Conservation (phyloP, 1,140 invertebrate species). For the Cotesia vestalis region DNA sequence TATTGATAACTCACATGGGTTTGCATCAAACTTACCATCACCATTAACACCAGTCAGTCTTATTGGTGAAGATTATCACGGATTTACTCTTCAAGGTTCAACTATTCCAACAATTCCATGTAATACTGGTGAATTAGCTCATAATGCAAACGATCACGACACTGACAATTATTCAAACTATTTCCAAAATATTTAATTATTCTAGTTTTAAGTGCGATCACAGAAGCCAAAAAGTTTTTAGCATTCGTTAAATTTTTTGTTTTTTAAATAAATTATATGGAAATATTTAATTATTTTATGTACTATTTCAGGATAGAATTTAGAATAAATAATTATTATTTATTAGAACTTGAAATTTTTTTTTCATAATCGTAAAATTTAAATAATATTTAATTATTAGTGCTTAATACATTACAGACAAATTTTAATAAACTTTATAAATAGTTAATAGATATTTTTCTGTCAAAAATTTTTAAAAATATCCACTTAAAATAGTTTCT, state of each 20-base stretch:
- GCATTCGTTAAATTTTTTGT: neutral
- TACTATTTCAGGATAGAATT: constrained; percentile 4
- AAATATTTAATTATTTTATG: neutral
- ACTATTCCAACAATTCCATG: constrained; percentile 79
- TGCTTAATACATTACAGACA: no score
- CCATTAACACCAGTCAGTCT: constrained; percentile 64
- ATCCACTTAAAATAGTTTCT: no score
- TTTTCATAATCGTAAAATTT: neutral
- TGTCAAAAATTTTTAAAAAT: no score
- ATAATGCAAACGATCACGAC: constrained; percentile 50
- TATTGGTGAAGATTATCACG: constrained; percentile 68
- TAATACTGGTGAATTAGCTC: constrained; percentile 71
- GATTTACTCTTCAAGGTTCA: constrained; percentile 74
- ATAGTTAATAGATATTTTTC: no score
- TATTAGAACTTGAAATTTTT: neutral
- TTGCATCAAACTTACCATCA: constrained; percentile 70
- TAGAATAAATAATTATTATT: neutral
- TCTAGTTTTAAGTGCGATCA: neutral
- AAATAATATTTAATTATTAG: neutral
- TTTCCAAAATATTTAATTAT: constrained; percentile 50
- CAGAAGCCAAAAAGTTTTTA: constrained; percentile 11
- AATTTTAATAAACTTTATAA: no score
- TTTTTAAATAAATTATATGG: neutral
- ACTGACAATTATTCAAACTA: constrained; percentile 49
- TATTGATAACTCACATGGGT: constrained; percentile 67